Evolutionary conservation across 2,888 invertebrate species (phyloP).

Genomic region (Leptinotarsa rubiginosa): DNA sequence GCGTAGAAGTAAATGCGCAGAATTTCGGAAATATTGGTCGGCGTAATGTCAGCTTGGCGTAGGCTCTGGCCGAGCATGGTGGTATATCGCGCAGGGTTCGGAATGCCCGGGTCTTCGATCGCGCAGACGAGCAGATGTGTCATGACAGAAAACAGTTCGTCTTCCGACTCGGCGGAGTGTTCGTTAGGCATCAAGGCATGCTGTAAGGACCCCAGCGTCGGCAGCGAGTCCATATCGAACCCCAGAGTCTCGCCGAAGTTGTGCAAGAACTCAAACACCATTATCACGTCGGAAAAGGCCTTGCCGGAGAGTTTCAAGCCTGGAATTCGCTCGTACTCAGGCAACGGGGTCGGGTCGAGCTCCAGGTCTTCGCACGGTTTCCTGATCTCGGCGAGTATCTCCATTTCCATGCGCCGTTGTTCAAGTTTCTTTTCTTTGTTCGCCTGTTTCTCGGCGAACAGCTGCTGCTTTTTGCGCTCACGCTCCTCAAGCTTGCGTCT

Average conservation of each 20-base stretch:
- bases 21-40: slow-evolving; percentile 91
- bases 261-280: slow-evolving; percentile 96
- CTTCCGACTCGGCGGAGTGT: slow-evolving; percentile 83
- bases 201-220: slow-evolving; percentile 88
- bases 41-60: slow-evolving; percentile 89
- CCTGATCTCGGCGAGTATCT: slow-evolving; percentile 77
- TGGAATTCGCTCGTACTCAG: slow-evolving; percentile 80
- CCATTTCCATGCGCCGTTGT: slow-evolving; percentile 75
- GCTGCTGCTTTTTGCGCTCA: slow-evolving; percentile 80
- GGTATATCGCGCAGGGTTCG: slow-evolving; percentile 88
- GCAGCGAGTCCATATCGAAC: slow-evolving; percentile 90
- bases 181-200: slow-evolving; percentile 79
- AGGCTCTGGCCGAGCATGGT: slow-evolving; percentile 92
- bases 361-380: slow-evolving; percentile 94
- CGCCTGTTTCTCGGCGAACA: slow-evolving; percentile 85
- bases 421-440: slow-evolving; percentile 88
- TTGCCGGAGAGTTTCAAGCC: slow-evolving; percentile 77
- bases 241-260: slow-evolving; percentile 96
- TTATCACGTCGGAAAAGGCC: slow-evolving; percentile 91
- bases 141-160: slow-evolving; percentile 88
- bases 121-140: slow-evolving; percentile 91
- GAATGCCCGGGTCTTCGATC: slow-evolving; percentile 93
- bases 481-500: slow-evolving; percentile 89
- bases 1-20: slow-evolving; percentile 91
- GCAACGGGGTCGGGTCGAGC: slow-evolving; percentile 80